Evolutionary conservation across 1,140 invertebrate species (phyloP), one percentile per base, ranked within the genome.

Genomic region (Matsumurasca onukii): DNA sequence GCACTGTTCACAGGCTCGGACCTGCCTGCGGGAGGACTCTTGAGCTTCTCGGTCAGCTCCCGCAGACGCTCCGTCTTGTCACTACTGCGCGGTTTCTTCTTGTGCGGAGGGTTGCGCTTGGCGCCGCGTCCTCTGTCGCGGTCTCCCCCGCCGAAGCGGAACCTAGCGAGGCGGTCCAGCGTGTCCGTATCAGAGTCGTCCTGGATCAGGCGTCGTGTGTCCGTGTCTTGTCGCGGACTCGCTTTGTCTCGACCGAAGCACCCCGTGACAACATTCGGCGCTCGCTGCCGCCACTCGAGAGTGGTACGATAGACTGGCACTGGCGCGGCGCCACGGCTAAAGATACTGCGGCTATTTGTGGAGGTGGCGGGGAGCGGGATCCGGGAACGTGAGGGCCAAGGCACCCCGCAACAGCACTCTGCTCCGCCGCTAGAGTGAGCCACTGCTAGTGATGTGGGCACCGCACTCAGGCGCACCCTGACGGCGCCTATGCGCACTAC

Each of bases 21-120:
- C 5, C 65, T 20, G 30, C 49, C 24, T 3, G 78, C 77, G 12
- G 80, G 77, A 30, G 82, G 80, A 71, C 83, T 83, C 70, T 86
- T 86, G 27, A 92, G 80, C 66, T 89, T 84, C 76, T 92, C 89
- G 2, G 90, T 92, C 67, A 93, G 82, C 78, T 91, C 89, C 70
- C 86, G 85, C 68, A 92, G 82, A 68, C 87, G 83, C 76, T 90
- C 86, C 17, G 89, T 83, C 77, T 88, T 88, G 75, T 84, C 86
- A 79, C 80, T 85, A 78, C 81, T 81, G 51, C 73, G 79, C 76
- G 73, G 79, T 77, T 66, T 66, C 64, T 74, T 72, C 52, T 76
- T 78, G 59, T 31, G 52, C 22, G 29, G 31, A 17, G 52, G 49
- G 27, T 31, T 63, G 25, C 63, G 79, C 76, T 20, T 72, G 67